Evolutionary conservation across 1,140 invertebrate species (phyloP), one percentile per base, ranked within the genome.

Genomic region (Gyrodactylus bullatarudis): DNA sequence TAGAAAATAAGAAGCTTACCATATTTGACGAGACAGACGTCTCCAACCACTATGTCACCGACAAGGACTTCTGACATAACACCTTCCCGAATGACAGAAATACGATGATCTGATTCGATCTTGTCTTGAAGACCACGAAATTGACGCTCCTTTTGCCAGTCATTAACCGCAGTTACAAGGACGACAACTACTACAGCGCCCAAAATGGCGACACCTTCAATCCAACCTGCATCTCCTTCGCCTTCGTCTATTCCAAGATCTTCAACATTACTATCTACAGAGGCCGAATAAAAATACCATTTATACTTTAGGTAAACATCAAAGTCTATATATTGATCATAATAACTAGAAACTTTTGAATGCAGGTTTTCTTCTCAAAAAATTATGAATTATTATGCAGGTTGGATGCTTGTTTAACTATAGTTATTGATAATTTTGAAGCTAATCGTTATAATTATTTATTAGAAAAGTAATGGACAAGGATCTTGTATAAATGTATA

Each of bases 31-130:
- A 87, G 92, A 82, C 91, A 95, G 81, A 99, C 92, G 84, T 99
- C 94, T 76, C 94, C 94, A 76, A 96, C 93, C 76, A 97, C 89
- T 78, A 99, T 88, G 76, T 98, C 93, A 76, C 89, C 89, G 76
- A 98, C 93, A 75, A 88, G 87, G 78, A 99, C 87, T 84, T 97
- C 90, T 77, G 88, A 87, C 69, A 91, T 87, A 82, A 94, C 87
- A 74, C 85, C 87, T 78, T 87, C 86, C 75, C 94, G 86, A 78
- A 98, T 93, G 75, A 96, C 92, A 71, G 89, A 86, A 84, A 98
- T 96, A 82, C 91, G 93, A 82, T 98, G 92, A 83, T 98, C 94
- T 79, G 90, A 89, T 83, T 97, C 94, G 82, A 99, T 98, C 81
- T 93, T 87, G 81, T 84, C 91, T 84, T 99, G 93, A 75, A 99